A percentile compares a stretch with the other conserved stretches of the same genome.
Evolutionary conservation across 1,140 invertebrate species (phyloP).

Genomic region (Chymomyza costata): DNA sequence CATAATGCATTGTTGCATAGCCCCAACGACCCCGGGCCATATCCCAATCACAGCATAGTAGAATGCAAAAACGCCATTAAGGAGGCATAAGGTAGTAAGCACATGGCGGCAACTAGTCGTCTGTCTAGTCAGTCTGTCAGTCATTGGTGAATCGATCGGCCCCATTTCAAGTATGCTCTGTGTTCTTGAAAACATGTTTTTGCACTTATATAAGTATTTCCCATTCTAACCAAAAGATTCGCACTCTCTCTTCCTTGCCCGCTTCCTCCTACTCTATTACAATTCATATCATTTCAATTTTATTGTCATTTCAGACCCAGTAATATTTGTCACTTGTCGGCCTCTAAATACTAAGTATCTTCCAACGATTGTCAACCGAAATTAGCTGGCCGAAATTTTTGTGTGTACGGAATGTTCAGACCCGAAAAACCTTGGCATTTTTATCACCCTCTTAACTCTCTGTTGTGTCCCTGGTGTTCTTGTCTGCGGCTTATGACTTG

Average conservation of each 20-base stretch:
- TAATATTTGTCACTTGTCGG: too few species aligned
- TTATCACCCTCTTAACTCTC: conserved; percentile 14
- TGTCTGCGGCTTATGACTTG: conserved; percentile 38
- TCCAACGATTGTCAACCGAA: conserved; percentile 60
- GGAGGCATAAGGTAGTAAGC: too few species aligned
- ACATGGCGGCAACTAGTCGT: conserved; percentile 5
- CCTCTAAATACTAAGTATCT: conserved; percentile 21
- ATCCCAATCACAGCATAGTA: background rate
- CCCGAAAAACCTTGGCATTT: too few species aligned
- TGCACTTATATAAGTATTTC: conserved; percentile 53
- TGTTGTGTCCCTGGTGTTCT: conserved; percentile 7
- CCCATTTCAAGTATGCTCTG: conserved; percentile 7
- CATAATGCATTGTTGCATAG: conserved; percentile 7
- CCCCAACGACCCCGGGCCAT: conserved; percentile 1
- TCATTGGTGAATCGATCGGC: background rate
- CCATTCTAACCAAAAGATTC: too few species aligned
- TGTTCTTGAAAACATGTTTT: conserved; percentile 60
- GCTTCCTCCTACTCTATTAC: too few species aligned
- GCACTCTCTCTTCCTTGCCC: conserved; percentile 3
- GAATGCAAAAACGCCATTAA: too few species aligned
- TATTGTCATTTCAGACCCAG: too few species aligned
- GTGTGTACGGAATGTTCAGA: too few species aligned
- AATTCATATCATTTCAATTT: too few species aligned
- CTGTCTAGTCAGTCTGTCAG: too few species aligned
- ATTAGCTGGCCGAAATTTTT: conserved; percentile 58